Conservation (phyloP, 1,140 invertebrate species). For the Bombus polaris region DNA sequence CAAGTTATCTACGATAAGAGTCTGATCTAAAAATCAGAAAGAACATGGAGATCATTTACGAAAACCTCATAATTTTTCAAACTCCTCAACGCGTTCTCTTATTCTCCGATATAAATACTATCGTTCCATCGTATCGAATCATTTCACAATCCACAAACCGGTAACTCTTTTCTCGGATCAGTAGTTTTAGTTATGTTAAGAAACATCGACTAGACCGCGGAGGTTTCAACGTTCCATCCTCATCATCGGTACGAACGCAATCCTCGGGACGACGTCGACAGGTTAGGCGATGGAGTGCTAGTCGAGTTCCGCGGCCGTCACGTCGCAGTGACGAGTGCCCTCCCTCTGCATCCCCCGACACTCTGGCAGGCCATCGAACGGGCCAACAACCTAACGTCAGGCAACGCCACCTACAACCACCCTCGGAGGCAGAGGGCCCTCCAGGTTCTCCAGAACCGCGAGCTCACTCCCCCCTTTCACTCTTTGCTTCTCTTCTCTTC, state of each 20-base stretch:
- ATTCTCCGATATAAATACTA: not conserved
- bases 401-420: slow-evolving; percentile 61
- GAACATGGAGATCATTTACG: too few relatives aligned
- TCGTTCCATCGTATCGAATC: not conserved
- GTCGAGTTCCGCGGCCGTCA: slow-evolving; percentile 77
- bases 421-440: slow-evolving; percentile 49
- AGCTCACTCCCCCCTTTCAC: slow-evolving; percentile 47
- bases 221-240: slow-evolving; percentile 11
- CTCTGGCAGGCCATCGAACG: slow-evolving; percentile 48
- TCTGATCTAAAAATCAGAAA: too few relatives aligned
- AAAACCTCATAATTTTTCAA: too few relatives aligned
- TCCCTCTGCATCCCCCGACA: slow-evolving; percentile 15
- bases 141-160: not conserved
- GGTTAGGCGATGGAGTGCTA: slow-evolving; percentile 69
- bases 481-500: slow-evolving; percentile 53
- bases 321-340: slow-evolving; percentile 77
- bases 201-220: slow-evolving; percentile 26
- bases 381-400: slow-evolving; percentile 61
- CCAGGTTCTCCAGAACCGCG: slow-evolving; percentile 63
- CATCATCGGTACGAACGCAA: slow-evolving; percentile 4
- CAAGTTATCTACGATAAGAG: too few relatives aligned
- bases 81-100: too few relatives aligned
- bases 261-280: slow-evolving; percentile 54
- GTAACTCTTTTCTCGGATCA: not conserved
- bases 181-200: slow-evolving; percentile 17